Percentiles rank a stretch among this genome's conserved stretches.
Evolutionary conservation across 2,888 invertebrate species (phyloP).

Genomic region (Himalopsyche japonica): DNA sequence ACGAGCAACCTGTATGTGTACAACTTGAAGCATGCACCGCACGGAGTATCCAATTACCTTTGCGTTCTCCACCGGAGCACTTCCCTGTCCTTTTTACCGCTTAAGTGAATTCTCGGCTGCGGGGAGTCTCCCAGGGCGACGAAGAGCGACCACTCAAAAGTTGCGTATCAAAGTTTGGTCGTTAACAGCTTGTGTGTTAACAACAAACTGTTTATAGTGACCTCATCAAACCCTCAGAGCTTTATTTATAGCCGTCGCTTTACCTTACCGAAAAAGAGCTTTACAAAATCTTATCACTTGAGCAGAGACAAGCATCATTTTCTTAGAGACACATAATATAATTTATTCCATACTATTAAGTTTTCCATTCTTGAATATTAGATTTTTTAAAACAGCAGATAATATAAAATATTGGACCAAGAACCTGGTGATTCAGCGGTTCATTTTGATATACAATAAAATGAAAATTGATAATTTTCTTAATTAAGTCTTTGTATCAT

Average conservation of each 20-base stretch:
- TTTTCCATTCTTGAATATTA: too few species aligned
- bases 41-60: background rate
- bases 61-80: background rate
- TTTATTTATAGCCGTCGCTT: background rate
- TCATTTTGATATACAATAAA: too few species aligned
- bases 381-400: too few species aligned
- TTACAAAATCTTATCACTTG: too few species aligned
- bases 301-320: too few species aligned
- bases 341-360: too few species aligned
- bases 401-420: too few species aligned
- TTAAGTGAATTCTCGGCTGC: background rate
- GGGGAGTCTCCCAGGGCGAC: background rate
- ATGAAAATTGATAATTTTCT: too few species aligned
- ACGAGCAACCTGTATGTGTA: background rate
- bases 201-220: background rate
- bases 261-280: background rate
- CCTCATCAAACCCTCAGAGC: background rate
- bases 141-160: background rate
- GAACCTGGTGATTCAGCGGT: too few species aligned
- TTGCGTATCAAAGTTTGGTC: background rate
- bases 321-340: too few species aligned
- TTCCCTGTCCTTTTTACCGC: background rate
- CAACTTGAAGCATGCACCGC: background rate
- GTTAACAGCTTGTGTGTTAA: background rate
- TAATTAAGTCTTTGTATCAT: too few species aligned